phyloP scores from a whole-genome alignment of 1,140 invertebrate genomes.

The Eueides isabella region DNA sequence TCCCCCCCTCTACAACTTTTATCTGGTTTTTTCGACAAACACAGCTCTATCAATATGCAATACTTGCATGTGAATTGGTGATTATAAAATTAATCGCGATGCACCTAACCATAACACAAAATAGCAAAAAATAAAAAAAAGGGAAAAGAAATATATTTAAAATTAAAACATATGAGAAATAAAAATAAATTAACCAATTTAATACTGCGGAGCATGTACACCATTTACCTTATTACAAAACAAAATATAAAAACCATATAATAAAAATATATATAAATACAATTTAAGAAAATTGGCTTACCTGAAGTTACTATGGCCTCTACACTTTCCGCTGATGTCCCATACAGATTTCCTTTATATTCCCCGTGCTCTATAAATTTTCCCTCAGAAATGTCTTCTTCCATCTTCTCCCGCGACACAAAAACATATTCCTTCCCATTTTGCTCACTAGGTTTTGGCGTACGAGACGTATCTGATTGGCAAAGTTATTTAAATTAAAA shows the following conservation, averaged over 20 bases:
- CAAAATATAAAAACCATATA: background rate
- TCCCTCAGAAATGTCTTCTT: slow-evolving; percentile 93
- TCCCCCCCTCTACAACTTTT: background rate
- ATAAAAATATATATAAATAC: slow-evolving; percentile 3
- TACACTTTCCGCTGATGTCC: slow-evolving; percentile 95
- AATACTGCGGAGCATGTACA: background rate
- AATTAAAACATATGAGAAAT: background rate
- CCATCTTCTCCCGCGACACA: slow-evolving; percentile 93
- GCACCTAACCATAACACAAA: background rate
- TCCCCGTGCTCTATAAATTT: slow-evolving; percentile 98
- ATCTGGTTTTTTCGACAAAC: background rate
- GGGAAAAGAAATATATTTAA: background rate
- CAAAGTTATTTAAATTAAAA: slow-evolving; percentile 25
- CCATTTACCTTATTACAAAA: background rate
- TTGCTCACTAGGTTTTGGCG: slow-evolving; percentile 91
- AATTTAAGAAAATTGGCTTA: slow-evolving; percentile 60
- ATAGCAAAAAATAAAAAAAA: background rate
- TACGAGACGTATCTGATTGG: slow-evolving; percentile 92
- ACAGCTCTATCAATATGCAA: background rate
- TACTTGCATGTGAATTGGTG: background rate
- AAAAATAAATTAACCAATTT: background rate
- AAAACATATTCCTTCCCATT: slow-evolving; percentile 98
- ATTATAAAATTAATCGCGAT: slow-evolving; percentile 19
- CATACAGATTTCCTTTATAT: slow-evolving; percentile 98
- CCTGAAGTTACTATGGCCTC: slow-evolving; percentile 93